Evolutionary conservation across 2,797 vertebrate genomes (phyloP), one percentile per base, ranked within the genome.

Genomic region (Alfaro cultratus): DNA sequence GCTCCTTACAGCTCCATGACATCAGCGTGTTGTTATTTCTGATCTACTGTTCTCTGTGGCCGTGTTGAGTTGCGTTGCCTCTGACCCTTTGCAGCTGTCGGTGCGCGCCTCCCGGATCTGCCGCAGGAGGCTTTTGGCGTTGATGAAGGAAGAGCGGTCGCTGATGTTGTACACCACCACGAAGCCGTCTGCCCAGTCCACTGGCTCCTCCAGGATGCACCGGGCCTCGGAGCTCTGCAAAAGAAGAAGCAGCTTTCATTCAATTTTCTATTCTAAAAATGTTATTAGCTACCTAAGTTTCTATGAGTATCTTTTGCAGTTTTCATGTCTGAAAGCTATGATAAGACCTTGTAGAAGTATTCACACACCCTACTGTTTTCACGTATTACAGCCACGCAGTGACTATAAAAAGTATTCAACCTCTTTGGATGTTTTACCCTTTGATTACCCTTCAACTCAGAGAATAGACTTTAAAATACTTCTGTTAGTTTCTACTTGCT

Each of bases 81-180:
- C 95, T 95, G 85, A 96, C 96, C 95, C 94, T 93, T 95, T 96
- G 90, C 94, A 93, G 90, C 85, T 92, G 74, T 95, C 93, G 57
- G 76, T 15, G 5, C 92, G 94, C 0, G 91, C 85, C 88, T 96
- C 95, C 60, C 92, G 92, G 75, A 96, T 96, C 91, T 96, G 93
- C 70, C 23, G 82, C 84, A 96, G 89, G 90, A 95, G 89, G 91
- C 87, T 93, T 91, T 95, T 92, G 92, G 96, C 95, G 13, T 92
- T 89, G 86, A 94, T 91, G 89, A 96, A 96, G 84, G 96, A 95
- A 0, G 85, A 86, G 73, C 87, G 85, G 86, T 96, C 96, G 1
- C 87, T 96, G 93, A 96, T 96, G 89, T 96, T 94, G 93, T 96
- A 96, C 46, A 96, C 96, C 83, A 96, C 95, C 73, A 96, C 89